Evolutionary conservation across 2,113 vertebrate genomes (phyloP).

Genomic region (Lasiurus borealis): DNA sequence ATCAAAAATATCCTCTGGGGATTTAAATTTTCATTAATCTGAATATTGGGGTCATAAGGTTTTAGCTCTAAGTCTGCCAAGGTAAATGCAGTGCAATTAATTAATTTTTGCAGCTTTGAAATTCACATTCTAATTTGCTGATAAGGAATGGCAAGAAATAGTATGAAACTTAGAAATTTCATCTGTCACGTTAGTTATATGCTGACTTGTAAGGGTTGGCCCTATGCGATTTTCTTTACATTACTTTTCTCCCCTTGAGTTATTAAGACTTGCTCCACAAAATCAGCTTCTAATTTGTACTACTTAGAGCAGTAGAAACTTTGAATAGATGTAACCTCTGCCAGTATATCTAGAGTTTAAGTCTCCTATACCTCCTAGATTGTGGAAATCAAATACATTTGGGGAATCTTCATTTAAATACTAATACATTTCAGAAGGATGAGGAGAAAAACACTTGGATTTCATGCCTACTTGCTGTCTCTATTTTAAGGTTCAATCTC

Average conservation of each 20-base stretch:
- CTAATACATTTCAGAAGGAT: background rate
- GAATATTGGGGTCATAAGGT: background rate
- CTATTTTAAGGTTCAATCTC: background rate
- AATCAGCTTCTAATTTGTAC: background rate
- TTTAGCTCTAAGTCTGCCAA: conserved; percentile 47
- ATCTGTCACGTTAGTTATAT: background rate
- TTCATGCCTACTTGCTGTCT: background rate
- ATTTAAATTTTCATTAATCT: conserved; percentile 56
- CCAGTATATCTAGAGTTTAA: background rate
- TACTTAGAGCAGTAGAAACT: background rate
- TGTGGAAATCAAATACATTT: background rate
- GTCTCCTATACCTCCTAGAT: background rate
- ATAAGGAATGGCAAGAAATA: conserved; percentile 8
- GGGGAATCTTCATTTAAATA: background rate
- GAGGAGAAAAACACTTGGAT: background rate
- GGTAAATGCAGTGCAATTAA: conserved; percentile 56
- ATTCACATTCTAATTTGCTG: conserved; percentile 43
- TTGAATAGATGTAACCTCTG: background rate
- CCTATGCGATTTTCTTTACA: background rate
- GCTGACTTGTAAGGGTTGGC: background rate
- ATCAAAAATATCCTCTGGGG: background rate
- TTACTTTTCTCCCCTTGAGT: conserved; percentile 9
- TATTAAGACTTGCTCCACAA: background rate
- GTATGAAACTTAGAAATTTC: conserved; percentile 32
- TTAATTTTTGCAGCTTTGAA: conserved; percentile 35